Evolutionary conservation across 2,797 vertebrate genomes (phyloP).

Genomic region (Cheirogaleus major): DNA sequence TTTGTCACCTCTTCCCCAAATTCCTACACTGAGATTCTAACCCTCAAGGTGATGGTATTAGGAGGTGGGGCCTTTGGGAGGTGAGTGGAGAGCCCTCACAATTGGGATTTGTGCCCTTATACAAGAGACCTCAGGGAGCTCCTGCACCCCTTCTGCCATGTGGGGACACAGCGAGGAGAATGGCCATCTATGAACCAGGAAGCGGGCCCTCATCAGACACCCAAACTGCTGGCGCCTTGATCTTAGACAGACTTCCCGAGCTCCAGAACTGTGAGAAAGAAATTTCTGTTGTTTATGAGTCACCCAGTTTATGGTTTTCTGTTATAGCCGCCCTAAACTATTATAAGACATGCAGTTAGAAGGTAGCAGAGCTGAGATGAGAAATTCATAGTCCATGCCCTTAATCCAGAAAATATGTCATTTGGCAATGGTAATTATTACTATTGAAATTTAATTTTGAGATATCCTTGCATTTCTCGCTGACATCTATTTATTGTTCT

Average conservation of each 20-base stretch:
- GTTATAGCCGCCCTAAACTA: background rate
- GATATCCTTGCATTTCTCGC: background rate
- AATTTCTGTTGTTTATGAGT: background rate
- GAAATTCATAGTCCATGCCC: background rate
- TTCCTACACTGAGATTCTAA: background rate
- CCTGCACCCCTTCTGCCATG: no score
- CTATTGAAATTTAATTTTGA: background rate
- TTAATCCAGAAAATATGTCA: background rate
- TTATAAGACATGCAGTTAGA: background rate
- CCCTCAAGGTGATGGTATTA: background rate
- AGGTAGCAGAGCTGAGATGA: background rate
- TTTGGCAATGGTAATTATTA: background rate
- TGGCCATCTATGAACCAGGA: background rate
- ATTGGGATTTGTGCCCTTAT: no score
- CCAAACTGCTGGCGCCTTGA: background rate
- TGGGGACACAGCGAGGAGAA: background rate
- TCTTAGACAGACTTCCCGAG: background rate
- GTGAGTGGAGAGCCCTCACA: background rate
- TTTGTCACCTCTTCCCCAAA: background rate
- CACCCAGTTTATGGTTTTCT: background rate
- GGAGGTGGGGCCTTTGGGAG: background rate
- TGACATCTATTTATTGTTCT: background rate
- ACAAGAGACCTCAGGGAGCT: background rate
- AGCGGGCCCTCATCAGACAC: background rate
- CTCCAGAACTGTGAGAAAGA: background rate